Evolutionary conservation across 2,888 invertebrate species (phyloP), one percentile per base, ranked within the genome.

Genomic region (Andrena camellia): DNA sequence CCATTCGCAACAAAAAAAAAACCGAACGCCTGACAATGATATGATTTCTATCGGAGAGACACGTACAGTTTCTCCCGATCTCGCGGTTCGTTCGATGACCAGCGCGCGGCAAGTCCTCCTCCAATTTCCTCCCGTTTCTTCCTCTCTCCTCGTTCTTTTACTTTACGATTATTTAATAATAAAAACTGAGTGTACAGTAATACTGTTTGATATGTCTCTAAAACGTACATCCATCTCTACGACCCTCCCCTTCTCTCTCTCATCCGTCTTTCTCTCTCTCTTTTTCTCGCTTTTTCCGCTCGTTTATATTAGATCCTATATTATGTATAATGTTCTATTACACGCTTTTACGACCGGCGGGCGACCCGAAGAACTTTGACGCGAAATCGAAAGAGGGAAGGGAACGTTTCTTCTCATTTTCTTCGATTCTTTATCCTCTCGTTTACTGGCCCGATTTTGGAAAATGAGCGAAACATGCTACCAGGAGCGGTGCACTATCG

Each of bases 161-260:
- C 88, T 89, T 81, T 90, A 90, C 59, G 67, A 85, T 84, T 84
- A 85, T 83, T 81, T 83, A 81, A 60, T 77, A 87, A 69, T 90
- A 90, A 89, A 59, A 92, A 91, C 90, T 86, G 93, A 92, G 91
- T 91, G 89, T 90, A 92, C 92, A 92, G 90, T 93, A 93, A 93
- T 93, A 93, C 93, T 93, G 93, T 90, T 93, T 93, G 93, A 93
- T 93, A 93, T 93, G 93, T 93, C 87, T 92, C 91, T 93, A 92
- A 81, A 86, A 92, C 88, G 90, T 92, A 92, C 89, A 91, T 88
- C 88, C 81, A 90, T 88, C 89, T 90, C 67, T 71, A 89, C 89
- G 66, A 60, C 68, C 54, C 59, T 70, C 64, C 48, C 54, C 23
- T 17, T 10, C 23, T 63, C n/a, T 35, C 62, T 60, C 54, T 80